Conservation (phyloP, 2,888 invertebrate genomes). For the Spisula solida region DNA sequence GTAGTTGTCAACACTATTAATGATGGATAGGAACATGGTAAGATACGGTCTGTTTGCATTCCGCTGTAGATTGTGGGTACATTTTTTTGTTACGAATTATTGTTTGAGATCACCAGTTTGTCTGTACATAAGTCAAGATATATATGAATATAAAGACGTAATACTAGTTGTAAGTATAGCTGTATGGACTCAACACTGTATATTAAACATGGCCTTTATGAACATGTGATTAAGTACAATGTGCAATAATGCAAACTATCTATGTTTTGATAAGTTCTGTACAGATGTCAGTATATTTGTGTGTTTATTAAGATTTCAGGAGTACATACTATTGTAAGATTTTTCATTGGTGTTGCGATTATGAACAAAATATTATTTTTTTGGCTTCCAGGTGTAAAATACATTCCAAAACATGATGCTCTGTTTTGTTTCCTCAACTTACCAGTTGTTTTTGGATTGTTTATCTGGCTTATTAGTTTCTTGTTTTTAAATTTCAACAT, state of each 20-base stretch:
- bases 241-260: slow-evolving; percentile 62
- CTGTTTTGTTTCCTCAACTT: slow-evolving; percentile 6
- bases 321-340: not conserved
- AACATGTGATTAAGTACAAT: slow-evolving; percentile 62
- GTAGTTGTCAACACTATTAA: no score
- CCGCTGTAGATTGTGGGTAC: not conserved
- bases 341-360: slow-evolving; percentile 26
- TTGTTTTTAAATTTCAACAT: slow-evolving; percentile 13
- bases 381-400: slow-evolving; percentile 20
- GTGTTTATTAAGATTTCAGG: slow-evolving; percentile 19
- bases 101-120: not conserved
- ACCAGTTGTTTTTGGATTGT: not conserved
- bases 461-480: not conserved
- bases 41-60: not conserved
- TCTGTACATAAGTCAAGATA: not conserved
- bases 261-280: slow-evolving; percentile 48
- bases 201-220: slow-evolving; percentile 57
- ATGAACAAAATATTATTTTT: slow-evolving; percentile 14
- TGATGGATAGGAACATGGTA: no score
- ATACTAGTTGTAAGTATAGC: not conserved
- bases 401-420: slow-evolving; percentile 22
- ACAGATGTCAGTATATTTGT: slow-evolving; percentile 32
- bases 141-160: not conserved
- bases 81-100: not conserved
- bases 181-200: slow-evolving; percentile 42